Percentiles rank a stretch among this genome's conserved stretches.
These are phyloP conservation scores for Heloderma charlesbogerti DNA, from an alignment of 2,113 vertebrate genomes.

Conservation along the genomic window DNA sequence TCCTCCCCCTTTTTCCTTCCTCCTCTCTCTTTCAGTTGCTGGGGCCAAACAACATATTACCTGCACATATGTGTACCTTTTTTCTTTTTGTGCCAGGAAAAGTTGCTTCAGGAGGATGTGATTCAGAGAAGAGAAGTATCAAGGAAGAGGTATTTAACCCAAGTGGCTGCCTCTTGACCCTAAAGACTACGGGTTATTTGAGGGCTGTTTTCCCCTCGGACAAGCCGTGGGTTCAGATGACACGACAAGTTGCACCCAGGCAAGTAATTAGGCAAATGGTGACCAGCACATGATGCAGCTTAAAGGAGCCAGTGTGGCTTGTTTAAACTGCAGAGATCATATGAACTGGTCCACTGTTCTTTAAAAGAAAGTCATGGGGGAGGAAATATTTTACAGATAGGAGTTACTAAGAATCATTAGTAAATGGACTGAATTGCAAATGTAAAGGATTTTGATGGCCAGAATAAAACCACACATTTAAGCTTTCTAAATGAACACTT, in stretches of 20 bases:
- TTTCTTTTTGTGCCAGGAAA: neutral
- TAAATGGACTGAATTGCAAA: constrained; percentile 85
- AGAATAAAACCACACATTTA: constrained; percentile 87
- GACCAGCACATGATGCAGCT: too few species aligned
- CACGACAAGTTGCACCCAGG: too few species aligned
- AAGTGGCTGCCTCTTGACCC: neutral
- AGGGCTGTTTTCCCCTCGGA: too few species aligned
- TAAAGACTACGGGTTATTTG: neutral
- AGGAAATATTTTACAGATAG: constrained; percentile 77
- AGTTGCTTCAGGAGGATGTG: neutral
- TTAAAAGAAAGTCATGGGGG: constrained; percentile 33
- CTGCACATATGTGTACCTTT: neutral
- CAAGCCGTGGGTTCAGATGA: too few species aligned
- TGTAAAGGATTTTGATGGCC: constrained; percentile 83
- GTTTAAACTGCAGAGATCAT: too few species aligned
- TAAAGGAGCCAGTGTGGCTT: too few species aligned
- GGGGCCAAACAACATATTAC: neutral
- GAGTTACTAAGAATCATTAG: constrained; percentile 83
- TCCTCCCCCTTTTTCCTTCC: neutral
- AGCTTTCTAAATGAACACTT: constrained; percentile 88
- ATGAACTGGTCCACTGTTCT: constrained; percentile 62
- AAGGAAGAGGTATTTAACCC: neutral
- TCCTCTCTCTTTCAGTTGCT: neutral
- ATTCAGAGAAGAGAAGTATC: neutral
- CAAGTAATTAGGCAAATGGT: too few species aligned